Percentiles rank a stretch among this genome's conserved stretches.
Evolutionary conservation across 2,797 vertebrate genomes (phyloP).

Genomic region (Nothura maculosa): DNA sequence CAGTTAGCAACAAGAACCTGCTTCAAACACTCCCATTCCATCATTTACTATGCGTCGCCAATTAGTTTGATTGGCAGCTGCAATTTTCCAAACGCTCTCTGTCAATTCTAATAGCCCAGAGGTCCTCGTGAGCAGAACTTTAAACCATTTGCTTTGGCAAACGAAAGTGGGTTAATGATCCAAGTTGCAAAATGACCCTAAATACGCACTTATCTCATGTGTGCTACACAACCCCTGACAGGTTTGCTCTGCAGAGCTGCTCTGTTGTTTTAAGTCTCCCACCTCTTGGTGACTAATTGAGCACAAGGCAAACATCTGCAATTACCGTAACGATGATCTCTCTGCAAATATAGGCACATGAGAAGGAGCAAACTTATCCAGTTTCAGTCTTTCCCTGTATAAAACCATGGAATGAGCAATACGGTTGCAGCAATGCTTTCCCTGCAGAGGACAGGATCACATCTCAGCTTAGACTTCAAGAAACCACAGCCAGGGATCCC

Average conservation of each 20-base stretch:
- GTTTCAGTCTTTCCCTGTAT: neutral
- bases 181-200: slow-evolving; percentile 50
- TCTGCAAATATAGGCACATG: neutral
- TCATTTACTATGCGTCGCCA: slow-evolving; percentile 55
- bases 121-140: slow-evolving; percentile 45
- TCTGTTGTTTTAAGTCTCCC: neutral
- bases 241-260: neutral
- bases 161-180: slow-evolving; percentile 47
- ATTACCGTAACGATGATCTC: neutral
- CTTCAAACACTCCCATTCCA: slow-evolving; percentile 16
- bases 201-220: neutral
- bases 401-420: neutral
- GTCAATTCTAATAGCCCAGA: slow-evolving; percentile 54
- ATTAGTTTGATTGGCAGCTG: slow-evolving; percentile 71
- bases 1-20: neutral
- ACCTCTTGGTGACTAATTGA: neutral
- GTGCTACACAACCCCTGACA: neutral
- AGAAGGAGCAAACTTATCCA: neutral
- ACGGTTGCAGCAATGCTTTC: neutral
- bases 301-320: neutral
- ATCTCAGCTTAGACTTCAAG: neutral
- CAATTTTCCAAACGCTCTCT: slow-evolving; percentile 14
- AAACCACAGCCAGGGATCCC: neutral
- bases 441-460: neutral
- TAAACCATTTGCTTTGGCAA: slow-evolving; percentile 54